Base-by-base conservation (phyloP, 2,113 vertebrate genomes). In the Psittacus erithacus region DNA sequence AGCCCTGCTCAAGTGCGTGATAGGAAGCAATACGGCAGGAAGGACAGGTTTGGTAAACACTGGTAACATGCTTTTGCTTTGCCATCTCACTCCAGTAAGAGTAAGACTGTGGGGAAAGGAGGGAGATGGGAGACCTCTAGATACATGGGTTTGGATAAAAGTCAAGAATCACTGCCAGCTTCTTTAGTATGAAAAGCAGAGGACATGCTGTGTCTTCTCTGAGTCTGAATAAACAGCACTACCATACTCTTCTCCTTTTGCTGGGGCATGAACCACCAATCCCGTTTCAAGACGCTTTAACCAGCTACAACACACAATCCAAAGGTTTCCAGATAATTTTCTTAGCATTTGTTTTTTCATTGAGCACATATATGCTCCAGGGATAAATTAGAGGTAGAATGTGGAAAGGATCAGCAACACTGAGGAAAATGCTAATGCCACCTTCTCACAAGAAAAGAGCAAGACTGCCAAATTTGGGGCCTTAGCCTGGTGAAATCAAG, bases 181-280 rank as follows among this genome's bases (percentile, higher is more conserved):
- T 29, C 39, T 74, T 59, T 10, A 71, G 23, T 6, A 79, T 15
- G n/a, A 82, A 86, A 88, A 15, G 12, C 55, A 43, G 50, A 62
- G 3, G 10, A 85, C 0, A 0, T 31, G 25, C 29, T 38, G 10
- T 15, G 5, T n/a, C 50, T 79, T 67, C 12, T 65, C 68, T 1
- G 9, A 38, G 11, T 28, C 13, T 71, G 29, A 82, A 82, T 28
- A 59, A 89, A 50, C 11, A 71, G 5, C 31, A 75, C 3, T 31
- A 52, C 20, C 38, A 23, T 52, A 23, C 35, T 31, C 17, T 79
- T 67, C 55, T 49, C 23, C 25, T 53, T 59, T 53, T 47, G 22
- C 47, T 81, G 33, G 17, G 20, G 31, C 0, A 1, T 50, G 55
- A 88, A 65, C 39, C 1, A 1, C 14, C 28, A 52, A 6, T 22